Evolutionary conservation across 2,113 vertebrate genomes (phyloP), one percentile per base, ranked within the genome.

Genomic region (Chaetodon trifascialis): DNA sequence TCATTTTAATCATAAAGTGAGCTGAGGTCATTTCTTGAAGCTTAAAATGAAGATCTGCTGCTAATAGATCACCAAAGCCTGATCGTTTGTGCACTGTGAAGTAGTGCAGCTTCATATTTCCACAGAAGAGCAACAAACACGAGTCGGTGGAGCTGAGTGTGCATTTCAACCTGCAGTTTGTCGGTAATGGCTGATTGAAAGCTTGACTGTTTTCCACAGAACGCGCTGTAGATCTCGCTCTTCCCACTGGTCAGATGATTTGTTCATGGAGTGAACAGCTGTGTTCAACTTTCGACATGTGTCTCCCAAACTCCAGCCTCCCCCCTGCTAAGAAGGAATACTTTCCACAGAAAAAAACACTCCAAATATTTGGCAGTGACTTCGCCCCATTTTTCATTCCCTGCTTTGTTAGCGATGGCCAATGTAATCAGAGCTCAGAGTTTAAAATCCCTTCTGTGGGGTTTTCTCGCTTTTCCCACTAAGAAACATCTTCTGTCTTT

Each of bases 201-300:
- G 11, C 36, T n/a, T 21, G 23, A 5, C 2, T 16, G 64, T 5
- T 51, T 56, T 65, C 4, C 10, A 11, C 10, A 44, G 40, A 59
- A 30, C 14, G 54, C 44, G 3, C 56, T 11, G 52, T n/a, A 15
- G n/a, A 30, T 30, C 30, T 30, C 30, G 14, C 17, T 62, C 47
- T 16, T 58, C 34, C 47, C 51, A 7, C 30, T 8, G 34, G 11
- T 56, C 64, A 52, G 5, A 71, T 42, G 51, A 55, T 76, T n/a
- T 49, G 36, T 81, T 30, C 42, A 4, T 15, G 2, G 4, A 4
- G 62, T 40, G 25, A 38, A 30, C 82, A 85, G 69, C 79, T 87
- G 75, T 76, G 62, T 84, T 80, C 72, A 3, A 62, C 5, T 60
- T 42, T 30, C 11, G 62, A 52, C 64, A 74, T 68, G 36, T 42